Evolutionary conservation across 2,888 invertebrate species (phyloP), one percentile per base, ranked within the genome.

Genomic region (Tiliacea citrago): DNA sequence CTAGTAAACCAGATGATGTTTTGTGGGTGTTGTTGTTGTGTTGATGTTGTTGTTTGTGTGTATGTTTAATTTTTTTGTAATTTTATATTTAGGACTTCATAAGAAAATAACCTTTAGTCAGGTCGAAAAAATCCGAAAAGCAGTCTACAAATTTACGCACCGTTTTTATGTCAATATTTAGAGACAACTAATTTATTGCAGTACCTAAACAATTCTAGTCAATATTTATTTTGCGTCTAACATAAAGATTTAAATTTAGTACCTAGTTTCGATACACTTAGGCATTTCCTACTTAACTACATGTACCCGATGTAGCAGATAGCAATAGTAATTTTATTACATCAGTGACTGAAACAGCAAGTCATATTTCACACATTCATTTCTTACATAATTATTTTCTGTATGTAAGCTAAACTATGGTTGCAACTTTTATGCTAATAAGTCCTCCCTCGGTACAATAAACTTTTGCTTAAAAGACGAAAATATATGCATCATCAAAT

Each of bases 371-470:
- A 42, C 61, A 71, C 55, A 55, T 71, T 72, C 55, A 57, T 42
- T 72, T 61, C 16, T 61, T 13, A 60, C 18, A 39, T 39, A n/a
- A n/a, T n/a, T n/a, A 68, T 10, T 39, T 51, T 51, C 21, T 18
- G 8, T 21, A 13, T 13, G 1, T 35, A 18, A 61, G 47, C 16
- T 9, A 6, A 29, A 53, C 21, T 62, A 21, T 24, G 21, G 10
- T 57, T 55, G 24, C n/a, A 1, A n/a, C 10, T 70, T 53, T 18
- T 29, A 78, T 62, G 29, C 18, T 79, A 58, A 57, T 24, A 29
- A 29, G 47, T 35, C 2, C 39, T 63, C 35, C 2, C 39, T 63
- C 35, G 16, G 60, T 53, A 68, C 35, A 60, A 12, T 65, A 12
- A 29, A 53, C 47, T 62, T 61, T 69, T 21, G 53, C 2, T 13